These are phyloP conservation scores for Alectura lathami DNA, from an alignment of 2,113 vertebrate genomes.

Conservation along the genomic window DNA sequence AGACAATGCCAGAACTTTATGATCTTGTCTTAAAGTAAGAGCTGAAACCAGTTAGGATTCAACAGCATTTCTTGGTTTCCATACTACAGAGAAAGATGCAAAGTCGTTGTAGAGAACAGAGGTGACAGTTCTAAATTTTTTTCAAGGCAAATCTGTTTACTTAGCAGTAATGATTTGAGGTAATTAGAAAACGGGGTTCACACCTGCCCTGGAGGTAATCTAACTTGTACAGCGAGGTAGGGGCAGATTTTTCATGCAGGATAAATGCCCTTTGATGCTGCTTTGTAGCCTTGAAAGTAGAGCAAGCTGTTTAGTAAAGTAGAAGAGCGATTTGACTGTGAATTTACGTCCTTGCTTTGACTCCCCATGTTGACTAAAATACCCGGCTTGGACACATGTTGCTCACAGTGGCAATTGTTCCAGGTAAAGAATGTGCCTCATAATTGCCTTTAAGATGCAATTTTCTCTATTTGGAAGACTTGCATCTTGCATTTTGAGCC, in stretches of 20 bases:
- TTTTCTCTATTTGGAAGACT: neutral
- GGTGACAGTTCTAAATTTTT: neutral
- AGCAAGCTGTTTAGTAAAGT: neutral
- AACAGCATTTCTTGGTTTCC: neutral
- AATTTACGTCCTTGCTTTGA: neutral
- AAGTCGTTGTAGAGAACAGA: neutral
- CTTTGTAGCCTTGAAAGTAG: neutral
- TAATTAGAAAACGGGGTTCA: neutral
- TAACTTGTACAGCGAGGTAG: neutral
- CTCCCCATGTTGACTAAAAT: neutral
- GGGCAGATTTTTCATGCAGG: neutral
- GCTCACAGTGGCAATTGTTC: rapidly evolving
- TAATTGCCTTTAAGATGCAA: neutral
- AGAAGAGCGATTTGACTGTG: neutral
- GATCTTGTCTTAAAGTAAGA: slow-evolving; percentile 89
- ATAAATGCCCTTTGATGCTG: neutral
- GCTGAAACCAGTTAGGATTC: neutral
- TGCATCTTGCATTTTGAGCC: neutral
- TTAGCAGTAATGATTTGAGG: neutral
- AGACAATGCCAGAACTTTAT: slow-evolving; percentile 89
- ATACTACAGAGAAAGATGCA: neutral
- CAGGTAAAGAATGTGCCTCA: neutral
- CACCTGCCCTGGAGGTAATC: neutral
- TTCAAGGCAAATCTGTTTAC: neutral
- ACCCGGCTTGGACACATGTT: neutral